Base-by-base conservation (phyloP, 2,797 vertebrate species). In the Agapornis canus region DNA sequence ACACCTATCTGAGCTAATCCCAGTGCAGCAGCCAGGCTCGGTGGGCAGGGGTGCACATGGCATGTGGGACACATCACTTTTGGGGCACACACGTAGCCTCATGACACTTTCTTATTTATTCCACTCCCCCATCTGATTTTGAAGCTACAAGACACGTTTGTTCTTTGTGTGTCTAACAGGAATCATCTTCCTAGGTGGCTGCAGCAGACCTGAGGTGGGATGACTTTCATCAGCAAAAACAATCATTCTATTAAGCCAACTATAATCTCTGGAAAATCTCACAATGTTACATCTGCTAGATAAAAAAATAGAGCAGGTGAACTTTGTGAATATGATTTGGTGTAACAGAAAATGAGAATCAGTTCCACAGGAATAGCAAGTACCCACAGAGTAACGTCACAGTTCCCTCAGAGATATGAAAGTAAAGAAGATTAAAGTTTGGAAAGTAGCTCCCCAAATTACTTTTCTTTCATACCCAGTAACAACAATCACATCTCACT, bases 31-130 rank as follows among this genome's bases (percentile, higher is more conserved):
- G 25, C 22, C 21, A 5, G 47, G 73, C n/a, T 32, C 20, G 1
- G 43, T 2, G 13, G 7, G 15, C 1, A 4, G 16, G 42, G 47
- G 27, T 4, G 20, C 15, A 0, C 5, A 1, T 1, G 13, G 22
- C 42, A 37, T 0, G 29, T 11, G 52, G 35, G 15, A 49, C 61
- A 16, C 1, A 0, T 1, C 6, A 25, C 31, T 23, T 20, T 4
- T 13, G 45, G 68, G 23, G 35, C 56, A 19, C 0, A 0, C 0
- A 0, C 5, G 63, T 29, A n/a, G 69, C 43, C 63, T 49, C n/a
- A 1, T 4, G 9, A 32, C 8, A 14, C 25, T n/a, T 31, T 26
- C 12, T 37, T 72, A 39, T 22, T 19, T 26, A 16, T n/a, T 48
- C 31, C 26, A 9, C 43, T 16, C 40, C 17, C 40, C 13, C 47